Percentiles rank a stretch among this genome's conserved stretches.
phyloP scores from a whole-genome alignment of 2,797 vertebrate species.

The Carcharodon carcharias region DNA sequence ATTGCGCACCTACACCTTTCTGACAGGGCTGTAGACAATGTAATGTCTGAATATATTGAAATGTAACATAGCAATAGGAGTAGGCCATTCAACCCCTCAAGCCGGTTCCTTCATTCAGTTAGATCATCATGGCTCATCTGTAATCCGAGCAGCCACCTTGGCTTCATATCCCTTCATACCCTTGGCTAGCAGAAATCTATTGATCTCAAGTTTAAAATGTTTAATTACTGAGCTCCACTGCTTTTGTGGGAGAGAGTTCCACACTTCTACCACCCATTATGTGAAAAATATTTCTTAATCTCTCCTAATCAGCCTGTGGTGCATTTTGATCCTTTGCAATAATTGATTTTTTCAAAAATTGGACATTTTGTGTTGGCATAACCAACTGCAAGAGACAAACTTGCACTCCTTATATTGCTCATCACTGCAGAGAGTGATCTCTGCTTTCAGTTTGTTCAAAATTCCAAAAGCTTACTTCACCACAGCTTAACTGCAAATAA shows the following conservation, averaged over 20 bases:
- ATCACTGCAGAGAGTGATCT: neutral
- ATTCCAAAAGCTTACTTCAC: neutral
- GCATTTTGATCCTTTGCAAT: neutral
- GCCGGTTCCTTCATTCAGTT: neutral
- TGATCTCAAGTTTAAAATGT: neutral
- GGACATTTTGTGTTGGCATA: neutral
- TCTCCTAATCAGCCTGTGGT: neutral
- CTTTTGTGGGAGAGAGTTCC: neutral
- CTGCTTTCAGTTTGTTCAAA: neutral
- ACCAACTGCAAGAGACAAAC: neutral
- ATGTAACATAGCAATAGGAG: neutral
- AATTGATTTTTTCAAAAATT: neutral
- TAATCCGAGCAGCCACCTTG: neutral
- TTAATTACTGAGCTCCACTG: neutral
- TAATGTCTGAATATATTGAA: neutral
- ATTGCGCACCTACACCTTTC: neutral
- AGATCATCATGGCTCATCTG: neutral
- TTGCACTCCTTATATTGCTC: neutral
- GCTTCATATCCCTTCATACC: neutral
- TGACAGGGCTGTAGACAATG: neutral
- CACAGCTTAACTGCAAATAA: neutral
- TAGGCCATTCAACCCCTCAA: neutral
- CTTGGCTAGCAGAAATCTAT: neutral
- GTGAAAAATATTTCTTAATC: neutral
- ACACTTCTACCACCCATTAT: neutral